These are phyloP conservation scores for Calonectris borealis DNA, from an alignment of 2,113 vertebrate genomes.

Conservation along the genomic window DNA sequence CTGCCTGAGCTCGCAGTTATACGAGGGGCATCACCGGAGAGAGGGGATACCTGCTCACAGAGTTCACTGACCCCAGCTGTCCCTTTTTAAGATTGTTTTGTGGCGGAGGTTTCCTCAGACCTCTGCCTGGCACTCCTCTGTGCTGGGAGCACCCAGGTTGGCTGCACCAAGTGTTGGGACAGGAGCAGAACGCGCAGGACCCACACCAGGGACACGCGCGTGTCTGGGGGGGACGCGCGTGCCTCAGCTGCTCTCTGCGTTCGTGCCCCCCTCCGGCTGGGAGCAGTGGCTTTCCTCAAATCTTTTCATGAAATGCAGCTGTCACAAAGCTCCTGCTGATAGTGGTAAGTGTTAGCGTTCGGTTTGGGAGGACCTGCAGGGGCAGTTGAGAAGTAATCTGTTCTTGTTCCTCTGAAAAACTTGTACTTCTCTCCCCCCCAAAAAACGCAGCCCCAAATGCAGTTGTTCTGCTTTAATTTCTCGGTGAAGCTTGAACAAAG, in stretches of 20 bases:
- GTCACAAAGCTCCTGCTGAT: neutral
- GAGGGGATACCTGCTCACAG: neutral
- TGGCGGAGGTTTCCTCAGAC: neutral
- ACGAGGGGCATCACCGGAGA: neutral
- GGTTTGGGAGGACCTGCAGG: neutral
- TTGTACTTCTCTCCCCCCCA: fast-evolving
- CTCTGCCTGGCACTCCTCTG: neutral
- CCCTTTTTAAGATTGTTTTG: neutral
- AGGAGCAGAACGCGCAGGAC: neutral
- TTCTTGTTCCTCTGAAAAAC: neutral
- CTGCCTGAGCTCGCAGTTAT: neutral
- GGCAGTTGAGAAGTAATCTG: neutral
- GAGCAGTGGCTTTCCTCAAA: neutral
- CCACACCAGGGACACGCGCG: fast-evolving
- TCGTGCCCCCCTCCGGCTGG: neutral
- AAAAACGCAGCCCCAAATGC: neutral
- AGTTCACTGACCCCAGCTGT: neutral
- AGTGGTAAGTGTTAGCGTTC: too few species aligned
- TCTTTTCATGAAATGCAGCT: neutral
- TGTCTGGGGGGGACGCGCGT: neutral
- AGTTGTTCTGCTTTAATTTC: neutral
- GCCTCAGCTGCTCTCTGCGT: neutral
- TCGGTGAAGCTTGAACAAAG: neutral
- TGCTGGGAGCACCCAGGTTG: neutral
- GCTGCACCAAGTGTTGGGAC: neutral